Evolutionary conservation across 37 sponge, comb jelly and placozoan genomes (phyloP), one percentile per base, ranked within the genome.

Genomic region (Sycon ciliatum): DNA sequence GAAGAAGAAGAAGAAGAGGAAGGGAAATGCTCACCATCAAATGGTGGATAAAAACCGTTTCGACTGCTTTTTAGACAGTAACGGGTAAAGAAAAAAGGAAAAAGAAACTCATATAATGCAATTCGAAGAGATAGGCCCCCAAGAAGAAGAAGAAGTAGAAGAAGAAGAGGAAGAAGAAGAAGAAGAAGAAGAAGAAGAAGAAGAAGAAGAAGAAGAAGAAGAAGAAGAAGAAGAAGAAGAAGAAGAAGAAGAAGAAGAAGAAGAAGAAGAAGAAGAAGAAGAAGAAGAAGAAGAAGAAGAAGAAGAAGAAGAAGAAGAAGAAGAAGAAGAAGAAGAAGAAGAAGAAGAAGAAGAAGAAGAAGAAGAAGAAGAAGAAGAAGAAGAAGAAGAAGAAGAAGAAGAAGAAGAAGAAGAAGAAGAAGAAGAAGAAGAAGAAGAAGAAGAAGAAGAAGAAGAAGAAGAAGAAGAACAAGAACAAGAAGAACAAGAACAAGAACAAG

Each of bases 181-280:
- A 46, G 52, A 46, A 46, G 52, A 46, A 46, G 52, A 46, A 46
- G 52, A 46, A 46, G 52, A 46, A 46, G 52, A 46, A 46, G 52
- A 46, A 46, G 52, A 46, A 46, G 52, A 46, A 46, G 52, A 46
- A 46, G 52, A 46, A 46, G 52, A 46, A 46, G 52, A 46, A 46
- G 52, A 46, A 46, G 52, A 46, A 46, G 52, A 46, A 46, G 52
- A 46, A 46, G 52, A 46, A 46, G 52, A 46, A 46, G 52, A 46
- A 46, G 52, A 46, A 46, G 52, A 46, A 46, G 52, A 46, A 46
- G 52, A 46, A 46, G 52, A 46, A 46, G 52, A 46, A 46, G 16
- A 46, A 46, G 52, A 46, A 46, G 52, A 46, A 46, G 52, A 46
- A 46, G 52, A 46, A 46, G 52, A 46, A 46, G 52, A 46, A 46